Conservation (phyloP, 1,140 invertebrate species). For the Mizuhopecten yessoensis region DNA sequence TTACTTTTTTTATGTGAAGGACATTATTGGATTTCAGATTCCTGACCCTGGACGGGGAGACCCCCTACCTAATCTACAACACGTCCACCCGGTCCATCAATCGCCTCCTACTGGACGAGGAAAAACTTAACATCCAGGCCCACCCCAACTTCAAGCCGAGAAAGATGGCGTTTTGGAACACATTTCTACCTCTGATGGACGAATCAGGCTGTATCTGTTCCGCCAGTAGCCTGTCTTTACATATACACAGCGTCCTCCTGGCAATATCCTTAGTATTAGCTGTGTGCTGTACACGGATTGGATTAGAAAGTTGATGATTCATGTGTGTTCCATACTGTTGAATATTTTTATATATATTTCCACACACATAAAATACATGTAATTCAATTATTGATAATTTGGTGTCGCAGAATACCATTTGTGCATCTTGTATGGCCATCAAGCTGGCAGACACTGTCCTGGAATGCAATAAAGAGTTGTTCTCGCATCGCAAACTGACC, state of each 20-base stretch:
- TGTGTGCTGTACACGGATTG: neutral
- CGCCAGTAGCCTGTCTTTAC: neutral
- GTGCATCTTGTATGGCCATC: neutral
- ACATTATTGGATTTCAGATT: no score
- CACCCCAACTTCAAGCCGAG: conserved; percentile 55
- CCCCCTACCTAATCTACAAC: neutral
- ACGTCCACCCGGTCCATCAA: neutral
- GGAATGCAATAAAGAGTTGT: neutral
- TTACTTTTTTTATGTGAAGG: no score
- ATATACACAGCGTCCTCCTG: neutral
- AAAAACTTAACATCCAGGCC: neutral
- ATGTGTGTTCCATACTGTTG: neutral
- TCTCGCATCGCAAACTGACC: neutral
- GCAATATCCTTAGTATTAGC: neutral
- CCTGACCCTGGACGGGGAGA: conserved; percentile 9
- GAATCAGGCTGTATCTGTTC: neutral
- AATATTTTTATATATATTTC: conserved; percentile 40
- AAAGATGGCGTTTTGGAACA: conserved; percentile 65
- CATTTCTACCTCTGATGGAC: conserved; percentile 50
- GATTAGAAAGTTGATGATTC: neutral
- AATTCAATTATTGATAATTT: neutral
- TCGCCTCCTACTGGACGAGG: neutral
- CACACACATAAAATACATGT: neutral
- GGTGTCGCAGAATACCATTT: neutral
- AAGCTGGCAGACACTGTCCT: neutral